A percentile compares a stretch with the other conserved stretches of the same genome.
Conservation (phyloP, 2,113 vertebrate species). For the Tauraco erythrolophus region DNA sequence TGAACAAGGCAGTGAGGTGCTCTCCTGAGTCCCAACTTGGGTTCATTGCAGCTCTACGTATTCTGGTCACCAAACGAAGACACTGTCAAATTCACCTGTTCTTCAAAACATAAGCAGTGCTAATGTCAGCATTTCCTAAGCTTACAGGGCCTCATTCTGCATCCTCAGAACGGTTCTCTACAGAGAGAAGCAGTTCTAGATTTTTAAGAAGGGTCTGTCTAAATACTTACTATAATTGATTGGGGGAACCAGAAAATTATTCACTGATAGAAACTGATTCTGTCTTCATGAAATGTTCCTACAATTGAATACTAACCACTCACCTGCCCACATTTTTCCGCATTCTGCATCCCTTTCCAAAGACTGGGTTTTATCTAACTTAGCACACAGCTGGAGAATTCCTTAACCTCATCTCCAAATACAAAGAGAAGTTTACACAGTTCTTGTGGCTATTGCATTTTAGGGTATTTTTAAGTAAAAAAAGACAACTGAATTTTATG, state of each 20-base stretch:
- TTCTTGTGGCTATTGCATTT: not conserved
- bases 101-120: not conserved
- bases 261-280: not conserved
- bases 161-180: not conserved
- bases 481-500: not conserved
- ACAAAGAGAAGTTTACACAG: not conserved
- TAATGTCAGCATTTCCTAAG: not conserved
- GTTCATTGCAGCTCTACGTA: not conserved
- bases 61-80: not conserved
- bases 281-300: not conserved
- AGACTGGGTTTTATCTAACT: not conserved
- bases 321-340: not conserved
- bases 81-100: fast-evolving
- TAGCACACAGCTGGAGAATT: not conserved
- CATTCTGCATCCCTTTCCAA: not conserved
- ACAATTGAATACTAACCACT: not conserved
- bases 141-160: not conserved
- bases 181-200: not conserved
- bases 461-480: not conserved
- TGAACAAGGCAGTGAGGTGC: not conserved
- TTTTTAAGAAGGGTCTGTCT: not conserved
- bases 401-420: not conserved
- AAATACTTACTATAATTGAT: not conserved
- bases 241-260: not conserved
- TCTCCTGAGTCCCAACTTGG: not conserved